Base-by-base conservation (phyloP, 2,888 invertebrate species). In the Sphaerophoria taeniata region DNA sequence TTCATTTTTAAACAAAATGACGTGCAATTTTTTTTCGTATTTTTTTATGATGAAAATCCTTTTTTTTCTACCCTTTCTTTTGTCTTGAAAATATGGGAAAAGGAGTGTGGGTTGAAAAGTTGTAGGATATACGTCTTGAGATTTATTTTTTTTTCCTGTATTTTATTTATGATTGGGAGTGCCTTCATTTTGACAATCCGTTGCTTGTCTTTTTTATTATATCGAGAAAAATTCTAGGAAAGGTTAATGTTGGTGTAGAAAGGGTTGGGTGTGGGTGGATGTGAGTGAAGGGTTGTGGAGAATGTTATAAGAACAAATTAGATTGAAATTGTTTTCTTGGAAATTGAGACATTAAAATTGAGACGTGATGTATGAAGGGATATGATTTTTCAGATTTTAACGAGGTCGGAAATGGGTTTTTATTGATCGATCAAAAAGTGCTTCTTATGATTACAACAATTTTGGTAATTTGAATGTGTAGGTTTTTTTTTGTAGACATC, bases 1-100 rank as follows among this genome's bases (percentile, higher is more conserved):
- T 79, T 75, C 71, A 55, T 80, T 84, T 67, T 84, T 69, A 61
- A 60, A 49, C 51, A 63, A 72, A 79, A 84, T 79, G 80, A 84
- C 69, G 72, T 61, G 70, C 67, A 84, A 75, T 80, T 72, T 78
- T 63, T 16, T 65, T 74, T 83, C 73, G 71, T 36, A 16, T 14
- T 56, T 69, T 83, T 74, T 82, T 49, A 67, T 67, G 72, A 71
- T 53, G 72, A 72, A 76, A 80, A 80, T 76, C 72, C 55, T 67
- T 75, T 63, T 63, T 67, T 65, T 24, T 61, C 56, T 43, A 53
- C 39, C 53, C 53, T 67, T 67, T 2, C 53, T 53, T 67, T 67
- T 67, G 53, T 53, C 53, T 67, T 53, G 24, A 51, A 16, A 34
- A 51, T 24, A 51, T 45, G 45, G 9, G 45, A 31, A 31, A n/a